These are phyloP conservation scores for Rhea americana DNA, from an alignment of 2,113 vertebrate species.

Conservation along the genomic window DNA sequence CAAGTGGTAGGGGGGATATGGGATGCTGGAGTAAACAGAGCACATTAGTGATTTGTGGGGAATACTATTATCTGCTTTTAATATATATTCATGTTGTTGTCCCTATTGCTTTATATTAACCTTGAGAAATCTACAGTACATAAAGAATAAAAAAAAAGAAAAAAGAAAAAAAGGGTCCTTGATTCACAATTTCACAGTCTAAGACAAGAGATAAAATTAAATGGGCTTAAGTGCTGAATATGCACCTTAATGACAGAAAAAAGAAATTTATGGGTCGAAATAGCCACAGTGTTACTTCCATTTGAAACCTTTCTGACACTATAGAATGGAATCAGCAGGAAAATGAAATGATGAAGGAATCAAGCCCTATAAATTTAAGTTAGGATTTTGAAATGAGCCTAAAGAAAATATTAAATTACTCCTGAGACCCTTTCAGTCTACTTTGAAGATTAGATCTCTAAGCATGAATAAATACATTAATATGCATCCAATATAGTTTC, in stretches of 20 bases:
- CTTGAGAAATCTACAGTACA: not conserved
- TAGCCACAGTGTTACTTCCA: not conserved
- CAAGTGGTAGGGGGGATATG: not conserved
- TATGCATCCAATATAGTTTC: not conserved
- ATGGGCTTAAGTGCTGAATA: not conserved
- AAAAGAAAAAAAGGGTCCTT: not conserved
- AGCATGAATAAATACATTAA: slow-evolving; percentile 42
- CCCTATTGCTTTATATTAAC: not conserved
- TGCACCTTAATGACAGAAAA: not conserved
- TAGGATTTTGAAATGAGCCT: slow-evolving; percentile 42
- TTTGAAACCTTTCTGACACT: slow-evolving; percentile 24
- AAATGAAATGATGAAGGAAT: slow-evolving; percentile 17
- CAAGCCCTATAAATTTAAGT: slow-evolving; percentile 37
- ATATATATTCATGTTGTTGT: not conserved
- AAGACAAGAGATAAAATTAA: not conserved
- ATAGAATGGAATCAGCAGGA: slow-evolving; percentile 7
- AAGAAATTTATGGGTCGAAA: slow-evolving; percentile 17
- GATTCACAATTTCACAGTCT: not conserved
- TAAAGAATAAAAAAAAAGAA: not conserved
- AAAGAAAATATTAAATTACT: slow-evolving; percentile 35
- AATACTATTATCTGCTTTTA: not conserved
- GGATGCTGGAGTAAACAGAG: slow-evolving; percentile 26
- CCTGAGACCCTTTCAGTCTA: not conserved
- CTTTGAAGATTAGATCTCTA: slow-evolving; percentile 54
- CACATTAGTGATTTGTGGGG: not conserved